Percentiles rank a stretch among this genome's conserved stretches.
phyloP scores from a whole-genome alignment of 1,140 invertebrate species.

The Antheraea mylitta region DNA sequence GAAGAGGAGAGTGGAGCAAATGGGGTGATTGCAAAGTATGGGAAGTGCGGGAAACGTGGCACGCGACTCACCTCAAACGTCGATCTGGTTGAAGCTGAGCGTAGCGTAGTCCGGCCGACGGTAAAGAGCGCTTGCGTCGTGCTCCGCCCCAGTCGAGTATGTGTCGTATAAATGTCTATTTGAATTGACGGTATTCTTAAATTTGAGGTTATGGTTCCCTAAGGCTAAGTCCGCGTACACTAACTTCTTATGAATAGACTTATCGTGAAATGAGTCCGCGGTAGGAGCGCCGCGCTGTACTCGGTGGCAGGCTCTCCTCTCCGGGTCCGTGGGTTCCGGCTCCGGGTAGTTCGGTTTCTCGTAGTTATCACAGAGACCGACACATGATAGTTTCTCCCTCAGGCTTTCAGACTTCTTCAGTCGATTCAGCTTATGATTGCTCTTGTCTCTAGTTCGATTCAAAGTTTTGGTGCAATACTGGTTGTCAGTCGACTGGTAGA shows the following conservation, averaged over 20 bases:
- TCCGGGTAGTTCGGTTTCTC: slow-evolving; percentile 73
- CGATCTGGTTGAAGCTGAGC: slow-evolving; percentile 90
- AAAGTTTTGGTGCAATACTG: slow-evolving; percentile 75
- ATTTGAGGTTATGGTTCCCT: slow-evolving; percentile 79
- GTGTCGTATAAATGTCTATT: slow-evolving; percentile 78
- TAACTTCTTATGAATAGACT: slow-evolving; percentile 71
- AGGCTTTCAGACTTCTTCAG: slow-evolving; percentile 76
- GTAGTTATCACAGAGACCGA: slow-evolving; percentile 70
- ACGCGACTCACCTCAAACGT: slow-evolving; percentile 81
- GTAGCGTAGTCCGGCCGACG: slow-evolving; percentile 82
- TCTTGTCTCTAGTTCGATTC: slow-evolving; percentile 70
- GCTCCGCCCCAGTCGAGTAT: slow-evolving; percentile 19
- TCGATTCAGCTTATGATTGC: slow-evolving; percentile 63
- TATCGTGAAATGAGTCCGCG: slow-evolving; percentile 45
- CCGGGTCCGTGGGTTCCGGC: slow-evolving; percentile 46
- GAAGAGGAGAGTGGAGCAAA: too few relatives aligned
- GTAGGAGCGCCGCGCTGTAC: slow-evolving; percentile 27
- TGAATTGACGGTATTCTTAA: slow-evolving; percentile 79
- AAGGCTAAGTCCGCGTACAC: slow-evolving; percentile 77
- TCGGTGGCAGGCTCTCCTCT: neutral
- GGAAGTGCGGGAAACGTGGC: too few relatives aligned
- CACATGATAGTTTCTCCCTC: slow-evolving; percentile 73
- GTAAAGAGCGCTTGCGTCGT: neutral
- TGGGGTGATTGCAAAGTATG: too few relatives aligned
- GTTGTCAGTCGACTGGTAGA: slow-evolving; percentile 63